Evolutionary conservation across 2,888 invertebrate species (phyloP).

Genomic region (Drosophila meridiana): DNA sequence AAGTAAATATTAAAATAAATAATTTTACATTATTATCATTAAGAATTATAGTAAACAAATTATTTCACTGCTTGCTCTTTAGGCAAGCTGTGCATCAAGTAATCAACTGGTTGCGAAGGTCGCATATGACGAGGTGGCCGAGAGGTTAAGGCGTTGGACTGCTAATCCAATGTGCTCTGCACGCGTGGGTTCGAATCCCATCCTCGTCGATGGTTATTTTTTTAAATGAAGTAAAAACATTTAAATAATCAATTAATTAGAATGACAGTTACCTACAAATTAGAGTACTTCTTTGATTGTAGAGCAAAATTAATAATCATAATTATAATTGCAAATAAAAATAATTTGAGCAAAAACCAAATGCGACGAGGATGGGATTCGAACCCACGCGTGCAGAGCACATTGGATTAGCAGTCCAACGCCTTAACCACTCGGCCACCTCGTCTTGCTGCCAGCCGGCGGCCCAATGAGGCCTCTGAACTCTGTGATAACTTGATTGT

Average conservation of each 20-base stretch:
- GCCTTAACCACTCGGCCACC: constrained; percentile 95
- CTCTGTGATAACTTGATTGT: constrained; percentile 7
- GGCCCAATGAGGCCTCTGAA: constrained; percentile 46
- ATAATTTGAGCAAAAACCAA: constrained; percentile 21
- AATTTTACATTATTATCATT: not conserved
- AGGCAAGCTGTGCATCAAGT: constrained; percentile 16
- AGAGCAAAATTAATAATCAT: not conserved
- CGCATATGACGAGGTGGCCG: constrained; percentile 90
- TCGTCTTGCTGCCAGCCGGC: constrained; percentile 86
- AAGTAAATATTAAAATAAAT: not conserved
- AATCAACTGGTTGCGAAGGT: constrained; percentile 21
- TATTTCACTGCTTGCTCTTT: constrained; percentile 13
- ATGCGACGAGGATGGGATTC: constrained; percentile 92
- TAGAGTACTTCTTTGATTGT: not conserved
- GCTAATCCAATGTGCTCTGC: constrained; percentile 94
- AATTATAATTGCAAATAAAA: not conserved
- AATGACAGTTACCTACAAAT: not conserved
- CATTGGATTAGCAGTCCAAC: constrained; percentile 95
- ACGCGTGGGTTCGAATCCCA: constrained; percentile 95
- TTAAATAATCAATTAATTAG: not conserved
- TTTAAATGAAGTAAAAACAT: not conserved
- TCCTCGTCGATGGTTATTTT: constrained; percentile 87
- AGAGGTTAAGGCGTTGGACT: constrained; percentile 95
- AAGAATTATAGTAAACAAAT: not conserved
- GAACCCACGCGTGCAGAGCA: constrained; percentile 95